Percentiles rank a stretch among this genome's conserved stretches.
phyloP scores from a whole-genome alignment of 2,797 vertebrate species.

The Smutsia temminckii region DNA sequence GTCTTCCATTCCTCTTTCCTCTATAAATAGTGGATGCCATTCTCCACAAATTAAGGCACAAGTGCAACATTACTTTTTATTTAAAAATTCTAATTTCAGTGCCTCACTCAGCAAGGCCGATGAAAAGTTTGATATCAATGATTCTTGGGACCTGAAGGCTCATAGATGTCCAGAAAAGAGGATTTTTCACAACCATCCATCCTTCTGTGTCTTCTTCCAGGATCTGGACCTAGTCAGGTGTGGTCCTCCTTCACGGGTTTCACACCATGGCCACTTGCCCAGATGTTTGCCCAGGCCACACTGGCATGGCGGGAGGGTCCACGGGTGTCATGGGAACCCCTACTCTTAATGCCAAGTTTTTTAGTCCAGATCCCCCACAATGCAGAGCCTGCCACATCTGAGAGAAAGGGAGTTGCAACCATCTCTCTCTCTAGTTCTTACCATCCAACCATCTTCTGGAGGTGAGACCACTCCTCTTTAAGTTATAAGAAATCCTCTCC shows the following conservation, averaged over 20 bases:
- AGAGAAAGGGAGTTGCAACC: background rate
- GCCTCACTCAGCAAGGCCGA: background rate
- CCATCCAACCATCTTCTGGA: background rate
- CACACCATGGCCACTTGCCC: too few relatives aligned
- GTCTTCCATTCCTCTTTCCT: background rate
- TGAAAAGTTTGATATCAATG: background rate
- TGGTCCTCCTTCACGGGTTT: background rate
- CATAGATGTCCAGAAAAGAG: background rate
- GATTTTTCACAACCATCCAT: background rate
- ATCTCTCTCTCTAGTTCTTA: background rate
- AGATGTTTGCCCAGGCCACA: background rate
- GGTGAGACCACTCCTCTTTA: background rate
- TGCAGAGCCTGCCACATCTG: background rate
- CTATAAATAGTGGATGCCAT: background rate
- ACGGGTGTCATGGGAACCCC: background rate
- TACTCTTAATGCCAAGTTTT: background rate
- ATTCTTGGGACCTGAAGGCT: background rate
- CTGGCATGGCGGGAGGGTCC: accelerated
- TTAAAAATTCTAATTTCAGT: background rate
- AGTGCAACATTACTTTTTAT: background rate
- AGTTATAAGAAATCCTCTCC: background rate
- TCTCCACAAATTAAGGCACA: background rate
- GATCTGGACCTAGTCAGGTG: background rate
- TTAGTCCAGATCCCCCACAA: background rate
- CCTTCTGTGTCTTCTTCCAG: background rate